Conservation (phyloP, 2,113 vertebrate species). For the Microtus oregoni region DNA sequence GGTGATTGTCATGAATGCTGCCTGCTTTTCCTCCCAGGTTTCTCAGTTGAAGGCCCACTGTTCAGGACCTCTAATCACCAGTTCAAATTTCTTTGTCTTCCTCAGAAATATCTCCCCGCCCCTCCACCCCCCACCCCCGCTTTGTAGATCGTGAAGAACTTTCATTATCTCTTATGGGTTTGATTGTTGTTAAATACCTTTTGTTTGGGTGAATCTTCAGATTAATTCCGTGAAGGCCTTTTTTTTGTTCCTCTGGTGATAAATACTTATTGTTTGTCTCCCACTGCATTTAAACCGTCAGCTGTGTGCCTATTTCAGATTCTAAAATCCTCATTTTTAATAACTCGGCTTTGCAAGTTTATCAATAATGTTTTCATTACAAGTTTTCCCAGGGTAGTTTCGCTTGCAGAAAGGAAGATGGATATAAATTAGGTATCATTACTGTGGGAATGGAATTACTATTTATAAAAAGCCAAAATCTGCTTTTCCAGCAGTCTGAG, state of each 20-base stretch:
- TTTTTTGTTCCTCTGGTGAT: not conserved
- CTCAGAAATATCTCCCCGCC: not conserved
- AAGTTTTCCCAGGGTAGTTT: conserved; percentile 54
- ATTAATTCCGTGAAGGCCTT: conserved; percentile 31
- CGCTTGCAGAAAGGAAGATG: conserved; percentile 46
- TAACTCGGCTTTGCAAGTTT: conserved; percentile 45
- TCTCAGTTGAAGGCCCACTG: conserved; percentile 9
- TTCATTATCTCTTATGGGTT: not conserved
- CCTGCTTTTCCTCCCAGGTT: conserved; percentile 20
- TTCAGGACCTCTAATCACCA: conserved; percentile 14
- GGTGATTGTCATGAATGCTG: not conserved
- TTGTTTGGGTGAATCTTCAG: conserved; percentile 7
- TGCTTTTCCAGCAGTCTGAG: conserved; percentile 22
- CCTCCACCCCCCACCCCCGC: fast-evolving
- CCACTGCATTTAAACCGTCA: not conserved
- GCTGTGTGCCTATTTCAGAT: not conserved
- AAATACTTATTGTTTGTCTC: not conserved
- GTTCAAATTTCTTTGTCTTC: not conserved
- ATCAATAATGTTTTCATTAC: conserved; percentile 64
- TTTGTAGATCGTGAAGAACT: not conserved
- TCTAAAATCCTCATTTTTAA: conserved; percentile 19
- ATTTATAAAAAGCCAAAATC: conserved; percentile 60
- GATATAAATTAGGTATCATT: conserved; percentile 63
- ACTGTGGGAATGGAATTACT: conserved; percentile 46
- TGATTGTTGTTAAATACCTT: conserved; percentile 34